phyloP scores from a whole-genome alignment of 2,888 invertebrate species.

The Psylliodes chrysocephalus region DNA sequence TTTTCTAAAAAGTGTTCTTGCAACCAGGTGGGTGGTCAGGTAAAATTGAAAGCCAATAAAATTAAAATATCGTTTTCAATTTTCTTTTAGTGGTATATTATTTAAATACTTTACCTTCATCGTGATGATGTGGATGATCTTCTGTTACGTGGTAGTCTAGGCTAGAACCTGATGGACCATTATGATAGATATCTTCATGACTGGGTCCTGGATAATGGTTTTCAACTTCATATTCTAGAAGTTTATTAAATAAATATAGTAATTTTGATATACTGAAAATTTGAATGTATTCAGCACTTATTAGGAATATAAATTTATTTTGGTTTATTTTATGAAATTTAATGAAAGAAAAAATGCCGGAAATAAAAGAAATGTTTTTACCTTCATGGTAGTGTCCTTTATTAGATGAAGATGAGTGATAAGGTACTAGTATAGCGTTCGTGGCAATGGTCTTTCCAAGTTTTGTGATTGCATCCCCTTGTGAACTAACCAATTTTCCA shows the following conservation, averaged over 20 bases:
- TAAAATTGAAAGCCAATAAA: too few species aligned
- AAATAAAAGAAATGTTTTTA: too few species aligned
- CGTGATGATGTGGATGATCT: slow-evolving; percentile 43
- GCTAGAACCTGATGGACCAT: slow-evolving; percentile 50
- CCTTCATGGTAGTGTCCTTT: too few species aligned
- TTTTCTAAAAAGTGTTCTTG: too few species aligned
- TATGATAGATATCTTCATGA: slow-evolving; percentile 47
- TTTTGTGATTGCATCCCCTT: slow-evolving; percentile 83
- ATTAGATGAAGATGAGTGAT: slow-evolving; percentile 43
- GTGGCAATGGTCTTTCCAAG: slow-evolving; percentile 83
- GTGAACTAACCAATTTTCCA: slow-evolving; percentile 76
- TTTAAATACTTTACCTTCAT: slow-evolving; percentile 43
- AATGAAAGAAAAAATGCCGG: too few species aligned
- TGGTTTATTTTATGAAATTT: too few species aligned
- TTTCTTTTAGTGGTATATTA: too few species aligned
- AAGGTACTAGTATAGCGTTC: slow-evolving; percentile 74
- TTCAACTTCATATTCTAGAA: slow-evolving; percentile 9
- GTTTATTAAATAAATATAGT: slow-evolving; percentile 1
- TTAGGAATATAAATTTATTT: too few species aligned
- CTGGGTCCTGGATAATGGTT: slow-evolving; percentile 36
- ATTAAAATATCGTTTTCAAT: too few species aligned
- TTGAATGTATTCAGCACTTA: background rate
- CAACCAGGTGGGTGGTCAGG: too few species aligned
- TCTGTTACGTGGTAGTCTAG: slow-evolving; percentile 46
- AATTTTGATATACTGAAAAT: background rate